Base-by-base conservation (phyloP, 2,888 invertebrate species). In the Hipparchia sbordonii region DNA sequence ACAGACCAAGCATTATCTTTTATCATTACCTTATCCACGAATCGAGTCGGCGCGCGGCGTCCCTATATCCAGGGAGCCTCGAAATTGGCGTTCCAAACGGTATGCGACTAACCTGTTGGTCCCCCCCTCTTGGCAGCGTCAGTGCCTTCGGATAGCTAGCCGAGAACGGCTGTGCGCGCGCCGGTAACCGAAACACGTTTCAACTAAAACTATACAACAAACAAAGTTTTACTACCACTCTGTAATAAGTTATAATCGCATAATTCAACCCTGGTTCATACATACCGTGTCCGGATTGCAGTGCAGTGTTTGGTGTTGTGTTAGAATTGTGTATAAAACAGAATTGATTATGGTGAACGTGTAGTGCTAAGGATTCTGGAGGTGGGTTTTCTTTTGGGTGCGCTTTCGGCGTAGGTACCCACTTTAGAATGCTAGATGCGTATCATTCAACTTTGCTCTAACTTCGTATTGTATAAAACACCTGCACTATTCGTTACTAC, bases 81-180 rank as follows among this genome's bases (percentile, higher is more conserved):
- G 85, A 89, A 92, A 91, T 91, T 91, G 92, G 89, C 90, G 89
- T 86, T 88, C 88, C 85, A 87, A 87, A 81, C 82, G 82, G 89
- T 89, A 90, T 91, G 90, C 88, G 87, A 86, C 80, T 89, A 92
- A 92, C 92, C 92, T 92, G 92, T 93, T 92, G 77, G 77, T 65
- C 72, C 70, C 39, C 46, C 61, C 74, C 74, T 71, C 71, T 57
- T 54, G 6, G 12, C 60, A 67, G 74, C 77, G 74, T 76, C 79
- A 80, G 90, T 90, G 86, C 88, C 89, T 85, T 80, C 85, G 78
- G 82, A 87, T 72, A 86, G 85, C 85, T 84, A 80, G 85, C 75
- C 82, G 85, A 82, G 86, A 81, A 77, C 81, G 85, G 82, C 78
- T 78, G 85, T 78, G 85, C 84, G 84, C 86, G 84, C 84, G 85